Evolutionary conservation across 2,797 vertebrate genomes (phyloP).

Genomic region (Melanogrammus aeglefinus): DNA sequence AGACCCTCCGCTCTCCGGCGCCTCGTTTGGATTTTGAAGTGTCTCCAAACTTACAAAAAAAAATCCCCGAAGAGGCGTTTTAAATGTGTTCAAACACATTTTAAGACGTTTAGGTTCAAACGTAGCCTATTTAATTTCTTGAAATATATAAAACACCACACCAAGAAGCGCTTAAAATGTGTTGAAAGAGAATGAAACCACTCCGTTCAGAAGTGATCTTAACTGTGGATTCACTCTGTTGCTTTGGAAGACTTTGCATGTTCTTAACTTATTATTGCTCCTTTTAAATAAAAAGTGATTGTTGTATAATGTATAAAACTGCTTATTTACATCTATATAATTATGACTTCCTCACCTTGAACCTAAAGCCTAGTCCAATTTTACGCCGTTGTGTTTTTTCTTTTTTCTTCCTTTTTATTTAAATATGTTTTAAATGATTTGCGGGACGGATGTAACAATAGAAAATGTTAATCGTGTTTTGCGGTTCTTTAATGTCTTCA

Average conservation of each 20-base stretch:
- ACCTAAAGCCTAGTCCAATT: not conserved
- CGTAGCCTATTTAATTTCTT: not conserved
- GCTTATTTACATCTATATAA: not conserved
- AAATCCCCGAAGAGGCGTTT: not conserved
- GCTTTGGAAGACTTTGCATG: slow-evolving; percentile 74
- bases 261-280: slow-evolving; percentile 90
- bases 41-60: not conserved
- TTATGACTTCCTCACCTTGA: not conserved
- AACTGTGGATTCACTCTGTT: slow-evolving; percentile 47
- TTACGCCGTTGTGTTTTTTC: not conserved
- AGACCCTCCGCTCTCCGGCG: no score
- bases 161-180: not conserved
- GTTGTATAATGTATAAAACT: slow-evolving; percentile 21
- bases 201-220: not conserved
- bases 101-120: not conserved
- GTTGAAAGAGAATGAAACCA: not conserved
- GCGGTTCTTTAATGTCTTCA: not conserved
- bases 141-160: not conserved
- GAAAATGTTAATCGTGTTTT: not conserved
- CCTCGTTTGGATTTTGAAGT: not conserved
- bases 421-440: not conserved
- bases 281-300: slow-evolving; percentile 63
- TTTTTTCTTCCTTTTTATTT: not conserved
- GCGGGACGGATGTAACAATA: not conserved
- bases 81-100: not conserved